Percentiles rank a stretch among this genome's conserved stretches.
Conservation (phyloP, 2,888 invertebrate genomes). For the Apamea monoglypha region DNA sequence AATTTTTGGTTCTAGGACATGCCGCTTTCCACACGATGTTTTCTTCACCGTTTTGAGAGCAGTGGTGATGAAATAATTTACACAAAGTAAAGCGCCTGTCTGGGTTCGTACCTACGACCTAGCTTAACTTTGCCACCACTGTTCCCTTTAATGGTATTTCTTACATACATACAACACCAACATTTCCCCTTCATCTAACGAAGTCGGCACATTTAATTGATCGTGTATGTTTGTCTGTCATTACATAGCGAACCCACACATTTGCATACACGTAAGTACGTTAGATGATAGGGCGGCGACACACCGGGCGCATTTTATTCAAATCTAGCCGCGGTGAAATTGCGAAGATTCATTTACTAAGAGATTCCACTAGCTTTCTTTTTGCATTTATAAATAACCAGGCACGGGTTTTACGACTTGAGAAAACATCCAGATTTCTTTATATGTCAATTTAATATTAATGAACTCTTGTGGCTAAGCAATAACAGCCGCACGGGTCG, state of each 20-base stretch:
- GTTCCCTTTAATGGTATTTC: neutral
- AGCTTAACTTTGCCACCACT: neutral
- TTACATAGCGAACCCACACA: conserved; percentile 72
- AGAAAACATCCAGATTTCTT: neutral
- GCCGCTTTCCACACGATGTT: neutral
- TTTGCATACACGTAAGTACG: conserved; percentile 77
- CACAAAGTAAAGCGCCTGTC: neutral
- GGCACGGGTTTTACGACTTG: neutral
- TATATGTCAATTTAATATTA: neutral
- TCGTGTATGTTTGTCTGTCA: conserved; percentile 71
- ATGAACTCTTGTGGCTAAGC: too few relatives aligned
- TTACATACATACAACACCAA: neutral
- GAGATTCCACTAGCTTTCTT: conserved; percentile 53
- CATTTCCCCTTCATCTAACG: conserved; percentile 10
- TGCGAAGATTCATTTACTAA: conserved; percentile 44
- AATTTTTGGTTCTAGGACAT: neutral
- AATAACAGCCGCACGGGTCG: too few relatives aligned
- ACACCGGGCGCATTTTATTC: conserved; percentile 72
- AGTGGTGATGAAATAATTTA: neutral
- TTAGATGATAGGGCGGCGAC: conserved; percentile 80
- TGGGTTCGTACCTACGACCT: neutral
- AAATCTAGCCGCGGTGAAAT: conserved; percentile 72
- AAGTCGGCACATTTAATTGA: conserved; percentile 60
- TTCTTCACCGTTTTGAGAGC: neutral
- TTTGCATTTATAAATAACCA: conserved; percentile 25